These are phyloP conservation scores for Caenorhabditis remanei DNA, from an alignment of 1,140 invertebrate genomes.

Conservation along the genomic window DNA sequence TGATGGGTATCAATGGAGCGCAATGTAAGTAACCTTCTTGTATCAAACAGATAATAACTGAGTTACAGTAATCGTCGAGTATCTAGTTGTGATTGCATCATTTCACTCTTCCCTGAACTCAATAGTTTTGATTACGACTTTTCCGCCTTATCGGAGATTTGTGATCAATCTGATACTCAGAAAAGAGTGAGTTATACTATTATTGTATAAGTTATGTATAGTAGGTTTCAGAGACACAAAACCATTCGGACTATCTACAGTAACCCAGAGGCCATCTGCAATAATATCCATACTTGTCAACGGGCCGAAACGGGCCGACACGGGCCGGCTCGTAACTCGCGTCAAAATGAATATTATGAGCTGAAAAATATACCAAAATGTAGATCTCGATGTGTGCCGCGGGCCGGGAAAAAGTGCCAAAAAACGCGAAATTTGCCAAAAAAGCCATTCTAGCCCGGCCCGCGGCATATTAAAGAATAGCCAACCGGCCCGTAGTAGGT, in stretches of 20 bases:
- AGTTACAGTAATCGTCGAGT: not conserved
- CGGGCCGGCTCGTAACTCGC: no score
- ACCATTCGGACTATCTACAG: not conserved
- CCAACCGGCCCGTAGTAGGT: no score
- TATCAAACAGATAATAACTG: not conserved
- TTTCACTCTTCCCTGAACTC: not conserved
- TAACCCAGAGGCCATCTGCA: not conserved
- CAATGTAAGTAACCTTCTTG: not conserved
- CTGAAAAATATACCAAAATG: no score
- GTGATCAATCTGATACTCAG: not conserved
- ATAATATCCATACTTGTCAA: not conserved
- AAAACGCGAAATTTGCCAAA: no score
- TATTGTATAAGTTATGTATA: not conserved
- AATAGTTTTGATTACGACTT: not conserved
- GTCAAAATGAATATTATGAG: no score
- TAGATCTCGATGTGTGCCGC: no score
- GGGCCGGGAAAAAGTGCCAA: no score
- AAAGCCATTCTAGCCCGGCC: no score
- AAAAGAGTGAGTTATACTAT: not conserved
- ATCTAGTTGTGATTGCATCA: not conserved
- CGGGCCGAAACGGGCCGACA: no score
- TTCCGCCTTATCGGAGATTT: slow-evolving; percentile 11
- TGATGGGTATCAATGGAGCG: not conserved
- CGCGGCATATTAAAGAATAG: no score
- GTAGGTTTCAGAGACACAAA: not conserved